A percentile compares a stretch with the other conserved stretches of the same genome.
Evolutionary conservation across 2,888 invertebrate genomes (phyloP).

Genomic region (Ashinkailepas kermadecensis): DNA sequence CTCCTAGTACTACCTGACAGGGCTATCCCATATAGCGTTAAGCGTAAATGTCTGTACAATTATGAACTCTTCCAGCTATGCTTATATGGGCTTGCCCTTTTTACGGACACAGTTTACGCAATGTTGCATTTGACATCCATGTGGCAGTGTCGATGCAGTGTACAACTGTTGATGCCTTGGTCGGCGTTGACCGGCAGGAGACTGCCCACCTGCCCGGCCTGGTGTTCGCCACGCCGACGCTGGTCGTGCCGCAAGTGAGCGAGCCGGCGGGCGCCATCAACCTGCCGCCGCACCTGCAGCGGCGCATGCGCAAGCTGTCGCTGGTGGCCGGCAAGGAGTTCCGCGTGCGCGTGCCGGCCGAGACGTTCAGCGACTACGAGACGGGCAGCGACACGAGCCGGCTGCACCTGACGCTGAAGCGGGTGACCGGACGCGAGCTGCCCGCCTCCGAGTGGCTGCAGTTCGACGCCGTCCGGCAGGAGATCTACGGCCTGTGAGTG

Average conservation of each 20-base stretch:
- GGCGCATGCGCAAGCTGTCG: not conserved
- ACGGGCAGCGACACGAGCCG: conserved; percentile 62
- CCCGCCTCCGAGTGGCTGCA: conserved; percentile 72
- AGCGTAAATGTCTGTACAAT: no score
- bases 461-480: conserved; percentile 77
- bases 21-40: no score
- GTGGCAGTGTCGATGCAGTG: no score
- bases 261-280: not conserved
- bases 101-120: no score
- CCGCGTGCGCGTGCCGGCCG: conserved; percentile 70
- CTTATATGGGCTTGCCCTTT: no score
- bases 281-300: not conserved
- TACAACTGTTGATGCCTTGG: no score
- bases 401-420: conserved; percentile 63
- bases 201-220: not conserved
- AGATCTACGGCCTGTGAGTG: conserved; percentile 79
- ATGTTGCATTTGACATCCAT: no score
- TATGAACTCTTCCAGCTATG: no score
- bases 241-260: conserved; percentile 58
- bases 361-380: conserved; percentile 83
- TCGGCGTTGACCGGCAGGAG: conserved; percentile 40
- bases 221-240: not conserved
- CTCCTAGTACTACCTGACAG: no score
- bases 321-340: conserved; percentile 34
- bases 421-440: conserved; percentile 60